Percentiles rank a stretch among this genome's conserved stretches.
Conservation (phyloP, 1,140 invertebrate genomes). For the Drosophila parabipectinata region DNA sequence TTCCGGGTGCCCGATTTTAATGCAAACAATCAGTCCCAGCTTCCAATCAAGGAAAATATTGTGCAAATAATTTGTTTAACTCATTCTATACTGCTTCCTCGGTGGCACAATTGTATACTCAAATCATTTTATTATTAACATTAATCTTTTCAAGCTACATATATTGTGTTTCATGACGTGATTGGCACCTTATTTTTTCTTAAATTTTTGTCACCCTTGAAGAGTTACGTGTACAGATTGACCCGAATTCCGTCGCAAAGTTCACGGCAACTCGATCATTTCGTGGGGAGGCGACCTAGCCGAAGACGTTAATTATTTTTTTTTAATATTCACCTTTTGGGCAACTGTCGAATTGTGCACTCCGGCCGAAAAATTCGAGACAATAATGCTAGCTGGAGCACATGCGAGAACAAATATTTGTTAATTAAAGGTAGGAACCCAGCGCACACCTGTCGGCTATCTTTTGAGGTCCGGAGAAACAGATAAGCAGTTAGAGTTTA, state of each 20-base stretch:
- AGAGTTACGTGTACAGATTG: background rate
- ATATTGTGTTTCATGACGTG: conserved; percentile 12
- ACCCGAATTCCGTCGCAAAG: background rate
- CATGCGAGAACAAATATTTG: conserved; percentile 68
- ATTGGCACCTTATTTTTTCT: conserved; percentile 2
- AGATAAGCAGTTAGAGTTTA: conserved; percentile 22
- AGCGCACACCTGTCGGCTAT: conserved; percentile 61
- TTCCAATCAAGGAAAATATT: conserved; percentile 47
- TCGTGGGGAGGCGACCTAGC: conserved; percentile 6
- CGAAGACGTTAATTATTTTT: conserved; percentile 38
- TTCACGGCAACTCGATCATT: conserved; percentile 33
- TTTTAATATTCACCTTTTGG: background rate
- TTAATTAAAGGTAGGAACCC: conserved; percentile 64
- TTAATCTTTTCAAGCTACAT: conserved; percentile 9
- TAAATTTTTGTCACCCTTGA: conserved; percentile 6
- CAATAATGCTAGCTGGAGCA: conserved; percentile 54
- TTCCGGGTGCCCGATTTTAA: conserved; percentile 34
- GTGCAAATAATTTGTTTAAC: conserved; percentile 48
- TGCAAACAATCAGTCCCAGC: conserved; percentile 36
- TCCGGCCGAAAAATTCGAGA: conserved; percentile 26
- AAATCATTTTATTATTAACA: conserved; percentile 29
- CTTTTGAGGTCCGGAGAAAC: conserved; percentile 51
- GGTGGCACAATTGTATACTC: conserved; percentile 5
- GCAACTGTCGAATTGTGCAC: conserved; percentile 18
- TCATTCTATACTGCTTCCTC: conserved; percentile 30